Base-by-base conservation (phyloP, 2,113 vertebrate genomes). In the Falcunculus frontatus region DNA sequence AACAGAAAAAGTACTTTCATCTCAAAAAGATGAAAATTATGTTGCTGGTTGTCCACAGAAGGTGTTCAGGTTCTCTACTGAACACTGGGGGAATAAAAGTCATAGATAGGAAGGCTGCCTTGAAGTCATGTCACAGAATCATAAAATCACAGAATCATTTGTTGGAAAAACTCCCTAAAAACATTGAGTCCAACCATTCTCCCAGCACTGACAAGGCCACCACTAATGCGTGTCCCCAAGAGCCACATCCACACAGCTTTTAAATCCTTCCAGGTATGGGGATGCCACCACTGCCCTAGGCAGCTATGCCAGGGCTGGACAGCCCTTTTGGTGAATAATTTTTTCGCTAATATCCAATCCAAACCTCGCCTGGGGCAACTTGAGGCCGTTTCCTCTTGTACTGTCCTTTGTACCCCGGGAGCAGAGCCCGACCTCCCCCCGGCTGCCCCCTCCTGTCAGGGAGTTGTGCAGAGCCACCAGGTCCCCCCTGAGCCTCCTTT, bases 331-430 rank as follows among this genome's bases (percentile, higher is more conserved):
- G 2, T 27, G 15, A 42, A 55, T 8, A 27, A 6, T 6, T 55
- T 60, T 44, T 62, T 67, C 47, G 16, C 2, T 21, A 29, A 39
- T 1, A n/a, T 10, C 7, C 8, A 33, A 9, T 32, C 4, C 11
- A 41, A 42, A 32, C 10, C 7, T 76, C 1, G 0, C 15, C 26
- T 35, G 41, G 8, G 2, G 3, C 8, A 55, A 1, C 14, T 16
- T 47, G 14, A 76, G 21, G 9, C 12, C 4, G 2, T 55, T 35
- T 3, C 25, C 39, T 19, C 39, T 76, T 5, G 2, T 60, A 2
- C 35, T 41, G 4, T 27, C 21, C 25, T 10, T 60, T 63, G 16
- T 41, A 21, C 13, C 13, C n/a, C 27, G 46, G 5, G 8, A 60
- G 13, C 19, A 74, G 5, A 65, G 6, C 44, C 32, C 0, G 4